Base-by-base conservation (phyloP, 2,113 vertebrate genomes). In the Hiodon alosoides region DNA sequence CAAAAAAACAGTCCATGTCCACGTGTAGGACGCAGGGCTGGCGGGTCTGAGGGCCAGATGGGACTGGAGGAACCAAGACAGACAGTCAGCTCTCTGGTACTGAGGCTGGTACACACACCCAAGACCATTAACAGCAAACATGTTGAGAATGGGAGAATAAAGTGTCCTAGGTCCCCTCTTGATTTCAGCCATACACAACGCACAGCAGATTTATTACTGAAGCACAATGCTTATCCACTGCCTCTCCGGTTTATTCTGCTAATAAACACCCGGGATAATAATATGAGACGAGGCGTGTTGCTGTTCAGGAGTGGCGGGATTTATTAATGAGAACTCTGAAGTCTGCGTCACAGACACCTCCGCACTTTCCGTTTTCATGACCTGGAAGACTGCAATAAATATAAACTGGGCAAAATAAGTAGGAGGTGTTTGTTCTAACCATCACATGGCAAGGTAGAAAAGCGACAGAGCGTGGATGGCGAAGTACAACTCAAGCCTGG, bases 1-100 rank as follows among this genome's bases (percentile, higher is more conserved):
- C 97, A 91, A 99, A 99, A 88, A 99, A 99, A 89, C 97, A 99
- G 88, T 99, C 97, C 97, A 99, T 99, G 90, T 99, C 97, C 83
- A 99, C 93, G 77, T 99, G 97, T 86, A 99, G 90, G 81, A 99
- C 94, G 83, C 96, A 99, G 69, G 93, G 94, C 84, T 92, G 92
- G 76, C 86, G 90, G 81, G 86, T 90, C 54, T 89, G 88, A 7
- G 85, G 75, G 55, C 67, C 4, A 0, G 58, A 10, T 5, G 72
- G 11, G 62, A 71, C 5, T 0, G 78, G 64, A 11, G 77, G 48
- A 79, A 82, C 85, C 87, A 85, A 51, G 5, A 16, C 7, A 14
- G 65, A 77, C 67, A 76, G 55, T 80, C 67, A 80, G 46, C 31
- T 31, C 31, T 31, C 31, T 31, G 31, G 31, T 31, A 77, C 58